A percentile compares a stretch with the other conserved stretches of the same genome.
Conservation (phyloP, 1,140 invertebrate species). For the Neodiprion lecontei region DNA sequence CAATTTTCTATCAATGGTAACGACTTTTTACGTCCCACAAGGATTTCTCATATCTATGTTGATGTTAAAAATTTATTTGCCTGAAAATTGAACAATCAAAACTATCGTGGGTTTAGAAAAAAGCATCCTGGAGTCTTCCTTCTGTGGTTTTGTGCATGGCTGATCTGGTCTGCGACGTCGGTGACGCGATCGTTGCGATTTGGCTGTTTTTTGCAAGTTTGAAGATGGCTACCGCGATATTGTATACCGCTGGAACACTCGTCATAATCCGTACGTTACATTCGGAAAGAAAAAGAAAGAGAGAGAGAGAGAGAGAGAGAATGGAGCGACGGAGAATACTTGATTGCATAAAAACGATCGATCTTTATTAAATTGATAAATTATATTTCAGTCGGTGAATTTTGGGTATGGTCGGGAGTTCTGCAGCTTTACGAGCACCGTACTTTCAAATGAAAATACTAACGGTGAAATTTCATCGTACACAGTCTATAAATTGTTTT, state of each 20-base stretch:
- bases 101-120: slow-evolving; percentile 28
- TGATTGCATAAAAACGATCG: too few relatives aligned
- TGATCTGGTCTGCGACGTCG: slow-evolving; percentile 38
- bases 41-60: too few relatives aligned
- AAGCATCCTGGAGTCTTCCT: slow-evolving; percentile 42
- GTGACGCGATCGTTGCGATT: slow-evolving; percentile 31
- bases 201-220: slow-evolving; percentile 41
- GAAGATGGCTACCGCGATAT: slow-evolving; percentile 27
- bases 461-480: background rate
- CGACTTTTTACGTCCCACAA: too few relatives aligned
- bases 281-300: too few relatives aligned
- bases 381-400: slow-evolving; percentile 35
- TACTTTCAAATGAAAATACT: slow-evolving; percentile 31
- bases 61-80: too few relatives aligned
- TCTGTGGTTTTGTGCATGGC: slow-evolving; percentile 37
- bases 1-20: too few relatives aligned
- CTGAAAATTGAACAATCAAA: too few relatives aligned
- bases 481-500: background rate
- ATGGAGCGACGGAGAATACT: too few relatives aligned
- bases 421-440: slow-evolving; percentile 41
- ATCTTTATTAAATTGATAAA: background rate
- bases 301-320: too few relatives aligned
- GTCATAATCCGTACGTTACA: slow-evolving; percentile 35
- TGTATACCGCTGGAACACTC: slow-evolving; percentile 28
- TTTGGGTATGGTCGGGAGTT: slow-evolving; percentile 47